Conservation (phyloP, 2,113 vertebrate species). For the Calyptomena viridis region DNA sequence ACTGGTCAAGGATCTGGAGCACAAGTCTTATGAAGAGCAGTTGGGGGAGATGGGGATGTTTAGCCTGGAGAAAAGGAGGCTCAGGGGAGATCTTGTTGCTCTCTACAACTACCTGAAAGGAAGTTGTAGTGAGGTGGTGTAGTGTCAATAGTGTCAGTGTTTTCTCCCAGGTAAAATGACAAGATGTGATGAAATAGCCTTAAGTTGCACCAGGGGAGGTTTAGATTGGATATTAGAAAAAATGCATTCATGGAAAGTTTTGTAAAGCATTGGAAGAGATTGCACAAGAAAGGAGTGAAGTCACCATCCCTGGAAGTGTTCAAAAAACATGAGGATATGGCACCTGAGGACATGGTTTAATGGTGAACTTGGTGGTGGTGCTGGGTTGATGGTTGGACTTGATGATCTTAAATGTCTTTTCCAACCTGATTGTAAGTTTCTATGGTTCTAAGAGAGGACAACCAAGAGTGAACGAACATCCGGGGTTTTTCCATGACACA, state of each 20-base stretch:
- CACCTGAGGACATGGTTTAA: not conserved
- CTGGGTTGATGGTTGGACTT: not conserved
- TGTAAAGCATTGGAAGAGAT: not conserved
- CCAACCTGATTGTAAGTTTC: not conserved
- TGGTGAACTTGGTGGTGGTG: not conserved
- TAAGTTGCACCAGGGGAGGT: not conserved
- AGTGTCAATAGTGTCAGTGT: not conserved
- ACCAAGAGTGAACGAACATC: not conserved
- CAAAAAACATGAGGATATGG: not conserved
- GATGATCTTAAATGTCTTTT: not conserved
- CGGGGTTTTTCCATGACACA: not conserved
- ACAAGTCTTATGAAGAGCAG: not conserved
- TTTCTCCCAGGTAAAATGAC: not conserved
- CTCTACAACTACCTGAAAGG: not conserved
- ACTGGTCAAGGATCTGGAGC: not conserved
- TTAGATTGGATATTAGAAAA: not conserved
- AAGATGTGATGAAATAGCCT: not conserved
- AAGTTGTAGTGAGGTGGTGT: not conserved
- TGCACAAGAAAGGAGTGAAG: not conserved
- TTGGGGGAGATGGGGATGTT: not conserved
- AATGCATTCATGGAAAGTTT: not conserved
- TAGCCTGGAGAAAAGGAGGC: not conserved
- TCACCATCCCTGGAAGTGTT: not conserved
- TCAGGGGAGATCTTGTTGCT: not conserved
- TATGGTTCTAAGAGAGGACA: not conserved